Evolutionary conservation across 2,113 vertebrate species (phyloP).

Genomic region (Channa maculata): DNA sequence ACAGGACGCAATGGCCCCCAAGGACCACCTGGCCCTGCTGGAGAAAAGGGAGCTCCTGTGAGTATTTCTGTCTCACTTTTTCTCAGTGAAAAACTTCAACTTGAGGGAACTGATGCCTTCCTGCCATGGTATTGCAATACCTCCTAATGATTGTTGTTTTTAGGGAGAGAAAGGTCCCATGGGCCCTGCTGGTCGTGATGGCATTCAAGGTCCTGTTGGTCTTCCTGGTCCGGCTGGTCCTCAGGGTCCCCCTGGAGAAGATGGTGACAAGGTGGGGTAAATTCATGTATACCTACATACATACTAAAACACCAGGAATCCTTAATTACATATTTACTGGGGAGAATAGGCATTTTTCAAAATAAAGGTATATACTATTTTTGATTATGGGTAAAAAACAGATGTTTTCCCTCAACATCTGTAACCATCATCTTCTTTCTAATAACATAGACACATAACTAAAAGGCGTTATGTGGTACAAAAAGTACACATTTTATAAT

Average conservation of each 20-base stretch:
- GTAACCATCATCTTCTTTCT: not conserved
- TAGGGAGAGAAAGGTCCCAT: conserved; percentile 97
- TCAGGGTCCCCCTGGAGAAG: conserved; percentile 96
- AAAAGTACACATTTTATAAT: too few species aligned
- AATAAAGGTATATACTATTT: not conserved
- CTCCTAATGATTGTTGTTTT: conserved; percentile 4
- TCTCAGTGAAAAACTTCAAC: not conserved
- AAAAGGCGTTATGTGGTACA: too few species aligned
- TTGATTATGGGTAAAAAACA: not conserved
- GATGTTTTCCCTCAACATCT: not conserved
- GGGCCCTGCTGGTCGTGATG: conserved; percentile 95
- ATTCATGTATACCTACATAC: not conserved
- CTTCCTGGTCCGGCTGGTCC: conserved; percentile 95
- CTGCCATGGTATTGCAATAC: not conserved
- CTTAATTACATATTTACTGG: not conserved
- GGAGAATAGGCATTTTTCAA: not conserved
- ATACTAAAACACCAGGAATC: not conserved
- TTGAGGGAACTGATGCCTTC: not conserved
- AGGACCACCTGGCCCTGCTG: conserved; percentile 93
- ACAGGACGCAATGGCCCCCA: conserved; percentile 95
- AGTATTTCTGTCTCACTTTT: conserved; percentile 70
- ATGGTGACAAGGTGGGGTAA: conserved; percentile 95
- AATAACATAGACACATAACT: not conserved
- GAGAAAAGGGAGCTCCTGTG: conserved; percentile 96
- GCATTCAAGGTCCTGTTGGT: conserved; percentile 96